phyloP scores from a whole-genome alignment of 2,113 vertebrate genomes.

The Talpa occidentalis region DNA sequence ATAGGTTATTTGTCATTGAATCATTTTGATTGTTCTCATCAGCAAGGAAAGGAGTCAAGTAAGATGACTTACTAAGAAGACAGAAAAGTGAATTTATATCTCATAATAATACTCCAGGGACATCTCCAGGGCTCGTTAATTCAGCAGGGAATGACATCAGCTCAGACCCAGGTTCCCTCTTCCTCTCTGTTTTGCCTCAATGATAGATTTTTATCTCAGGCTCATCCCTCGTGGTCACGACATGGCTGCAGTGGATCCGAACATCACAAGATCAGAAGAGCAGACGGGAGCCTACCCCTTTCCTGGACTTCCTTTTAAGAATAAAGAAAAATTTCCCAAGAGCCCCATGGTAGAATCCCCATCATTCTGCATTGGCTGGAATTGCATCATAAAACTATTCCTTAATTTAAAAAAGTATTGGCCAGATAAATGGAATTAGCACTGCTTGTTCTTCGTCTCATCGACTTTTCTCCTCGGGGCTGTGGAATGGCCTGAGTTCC shows the following conservation, averaged over 20 bases:
- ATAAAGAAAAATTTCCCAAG: background rate
- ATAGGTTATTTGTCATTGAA: background rate
- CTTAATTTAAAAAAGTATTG: background rate
- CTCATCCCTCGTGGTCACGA: background rate
- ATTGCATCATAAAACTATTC: background rate
- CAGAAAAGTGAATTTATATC: background rate
- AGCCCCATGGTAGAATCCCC: background rate
- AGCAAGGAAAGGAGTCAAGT: background rate
- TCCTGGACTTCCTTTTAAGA: background rate
- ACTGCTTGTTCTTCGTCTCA: background rate
- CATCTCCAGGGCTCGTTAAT: background rate
- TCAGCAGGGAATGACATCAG: background rate
- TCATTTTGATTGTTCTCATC: conserved; percentile 22
- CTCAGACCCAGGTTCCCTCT: background rate
- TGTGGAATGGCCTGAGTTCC: background rate
- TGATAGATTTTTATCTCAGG: background rate
- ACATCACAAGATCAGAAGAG: background rate
- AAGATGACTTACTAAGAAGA: background rate
- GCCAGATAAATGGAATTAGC: background rate
- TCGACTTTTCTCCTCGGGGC: background rate
- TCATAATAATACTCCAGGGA: background rate
- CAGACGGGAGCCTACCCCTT: background rate
- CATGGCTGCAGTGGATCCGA: background rate
- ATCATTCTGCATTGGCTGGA: background rate
- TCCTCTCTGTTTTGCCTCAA: background rate